Evolutionary conservation across 1,140 invertebrate species (phyloP), one percentile per base, ranked within the genome.

Genomic region (Asobara japonica): DNA sequence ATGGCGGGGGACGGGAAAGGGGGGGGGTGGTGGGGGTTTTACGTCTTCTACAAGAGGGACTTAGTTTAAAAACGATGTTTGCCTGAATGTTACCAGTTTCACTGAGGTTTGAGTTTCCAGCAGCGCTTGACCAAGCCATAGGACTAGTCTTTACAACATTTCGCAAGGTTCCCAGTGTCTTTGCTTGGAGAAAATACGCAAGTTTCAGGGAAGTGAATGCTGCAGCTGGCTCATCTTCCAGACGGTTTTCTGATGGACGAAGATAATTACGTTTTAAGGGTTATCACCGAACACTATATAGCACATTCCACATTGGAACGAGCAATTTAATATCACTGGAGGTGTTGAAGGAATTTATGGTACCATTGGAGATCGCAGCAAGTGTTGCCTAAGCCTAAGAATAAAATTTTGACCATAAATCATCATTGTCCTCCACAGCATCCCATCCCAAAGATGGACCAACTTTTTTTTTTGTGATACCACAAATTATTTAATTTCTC

Each of bases 401-500:
- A n/a, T n/a, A n/a, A n/a, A n/a, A n/a, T n/a, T n/a, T n/a, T n/a
- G n/a, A n/a, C n/a, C n/a, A n/a, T n/a, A n/a, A n/a, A n/a, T n/a
- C n/a, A n/a, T n/a, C n/a, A n/a, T n/a, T n/a, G n/a, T n/a, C n/a
- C n/a, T n/a, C n/a, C n/a, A n/a, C n/a, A n/a, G n/a, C n/a, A n/a
- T n/a, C n/a, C n/a, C n/a, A n/a, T n/a, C n/a, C n/a, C n/a, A n/a
- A n/a, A n/a, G n/a, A n/a, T n/a, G n/a, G n/a, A n/a, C n/a, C n/a
- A 45, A 16, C 7, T 6, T 41, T 71, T 45, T 71, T 38, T 56
- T 30, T 65, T 20, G 13, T 64, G 56, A 18, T 56, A 13, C 51
- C 38, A 65, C 61, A 65, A 71, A 71, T 71, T 61, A 71, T 71
- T 71, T 71, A 45, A 71, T 56, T 45, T 65, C 69, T 65, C n/a